Percentiles rank a stretch among this genome's conserved stretches.
These are phyloP conservation scores for human (Homo sapiens) DNA, from an alignment of 2,113 vertebrate genomes.

Conservation along the genomic window DNA sequence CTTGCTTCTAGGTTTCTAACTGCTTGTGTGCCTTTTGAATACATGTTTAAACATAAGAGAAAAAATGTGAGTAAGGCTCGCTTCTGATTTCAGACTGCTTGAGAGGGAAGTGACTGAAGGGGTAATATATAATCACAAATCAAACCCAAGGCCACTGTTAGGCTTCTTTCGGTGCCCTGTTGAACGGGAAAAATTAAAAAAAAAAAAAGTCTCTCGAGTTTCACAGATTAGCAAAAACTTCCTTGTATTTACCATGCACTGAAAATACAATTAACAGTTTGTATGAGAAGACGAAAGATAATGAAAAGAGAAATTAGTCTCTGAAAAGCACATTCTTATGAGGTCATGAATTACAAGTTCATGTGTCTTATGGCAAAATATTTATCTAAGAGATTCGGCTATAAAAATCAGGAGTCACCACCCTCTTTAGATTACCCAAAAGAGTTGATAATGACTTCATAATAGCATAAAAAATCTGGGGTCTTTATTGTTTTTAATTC, in stretches of 20 bases:
- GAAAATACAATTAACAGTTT: constrained; percentile 40
- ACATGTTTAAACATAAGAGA: constrained; percentile 33
- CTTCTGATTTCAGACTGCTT: background rate
- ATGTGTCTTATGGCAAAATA: constrained; percentile 25
- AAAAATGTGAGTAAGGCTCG: background rate
- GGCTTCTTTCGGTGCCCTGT: constrained; percentile 35
- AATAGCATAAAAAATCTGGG: background rate
- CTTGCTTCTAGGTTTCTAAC: constrained; percentile 4
- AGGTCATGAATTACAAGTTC: constrained; percentile 57
- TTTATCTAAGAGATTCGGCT: constrained; percentile 32
- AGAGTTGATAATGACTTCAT: background rate
- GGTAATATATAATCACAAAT: constrained; percentile 39
- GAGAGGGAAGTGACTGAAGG: constrained; percentile 55
- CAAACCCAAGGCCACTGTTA: background rate
- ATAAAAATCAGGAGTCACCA: background rate
- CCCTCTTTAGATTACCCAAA: background rate
- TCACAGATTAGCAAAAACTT: constrained; percentile 57
- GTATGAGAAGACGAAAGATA: constrained; percentile 35
- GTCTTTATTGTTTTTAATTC: background rate
- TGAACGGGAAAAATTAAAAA: background rate
- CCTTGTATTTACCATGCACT: constrained; percentile 39
- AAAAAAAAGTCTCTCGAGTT: background rate
- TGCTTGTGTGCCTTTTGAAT: background rate
- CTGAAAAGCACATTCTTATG: constrained; percentile 31
- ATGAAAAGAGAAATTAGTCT: constrained; percentile 51